Evolutionary conservation across 2,888 invertebrate genomes (phyloP).

Genomic region (Hymenopus coronatus): DNA sequence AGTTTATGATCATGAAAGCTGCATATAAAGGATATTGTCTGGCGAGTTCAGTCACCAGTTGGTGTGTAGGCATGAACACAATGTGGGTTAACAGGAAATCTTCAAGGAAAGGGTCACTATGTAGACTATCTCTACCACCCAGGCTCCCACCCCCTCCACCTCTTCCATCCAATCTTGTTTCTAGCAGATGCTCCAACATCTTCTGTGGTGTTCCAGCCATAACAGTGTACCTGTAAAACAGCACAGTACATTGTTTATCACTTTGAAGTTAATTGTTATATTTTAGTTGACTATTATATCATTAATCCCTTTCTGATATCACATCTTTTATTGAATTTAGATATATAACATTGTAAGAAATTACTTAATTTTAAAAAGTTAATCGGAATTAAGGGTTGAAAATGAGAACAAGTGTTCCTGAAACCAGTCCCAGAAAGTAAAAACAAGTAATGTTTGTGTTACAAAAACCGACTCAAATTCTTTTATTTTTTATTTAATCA

Average conservation of each 20-base stretch:
- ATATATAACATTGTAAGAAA: no score
- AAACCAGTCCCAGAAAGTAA: no score
- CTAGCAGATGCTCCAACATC: slow-evolving; percentile 80
- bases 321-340: no score
- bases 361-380: no score
- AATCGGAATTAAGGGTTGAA: no score
- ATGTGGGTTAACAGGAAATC: slow-evolving; percentile 81
- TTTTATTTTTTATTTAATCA: no score
- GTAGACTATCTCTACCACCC: slow-evolving; percentile 46
- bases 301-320: no score
- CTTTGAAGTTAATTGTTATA: no score
- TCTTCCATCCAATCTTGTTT: slow-evolving; percentile 68
- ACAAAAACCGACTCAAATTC: no score
- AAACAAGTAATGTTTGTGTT: no score
- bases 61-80: slow-evolving; percentile 75
- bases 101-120: slow-evolving; percentile 71
- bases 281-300: no score
- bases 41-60: slow-evolving; percentile 68
- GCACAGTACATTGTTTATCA: not conserved
- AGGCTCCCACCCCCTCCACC: slow-evolving; percentile 46
- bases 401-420: no score
- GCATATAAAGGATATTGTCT: slow-evolving; percentile 69
- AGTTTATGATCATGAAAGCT: not conserved
- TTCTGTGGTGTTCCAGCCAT: slow-evolving; percentile 85
- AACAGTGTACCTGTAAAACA: slow-evolving; percentile 67